These are phyloP conservation scores for Ferrisia virgata DNA, from an alignment of 2,888 invertebrate genomes.

Conservation along the genomic window DNA sequence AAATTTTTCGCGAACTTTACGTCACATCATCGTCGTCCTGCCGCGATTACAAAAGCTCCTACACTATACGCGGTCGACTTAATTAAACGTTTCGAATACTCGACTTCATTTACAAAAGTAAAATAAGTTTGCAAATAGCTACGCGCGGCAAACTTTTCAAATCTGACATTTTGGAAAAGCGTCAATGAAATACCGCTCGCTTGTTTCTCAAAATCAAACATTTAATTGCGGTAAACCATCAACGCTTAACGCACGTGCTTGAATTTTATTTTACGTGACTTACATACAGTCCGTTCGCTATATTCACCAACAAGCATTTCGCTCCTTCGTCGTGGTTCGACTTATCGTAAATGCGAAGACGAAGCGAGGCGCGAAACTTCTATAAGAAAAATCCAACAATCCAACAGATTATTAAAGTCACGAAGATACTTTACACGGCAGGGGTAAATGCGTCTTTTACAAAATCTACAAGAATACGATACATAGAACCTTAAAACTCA, in stretches of 20 bases:
- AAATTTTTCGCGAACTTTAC: conserved; percentile 7
- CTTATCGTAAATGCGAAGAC: neutral
- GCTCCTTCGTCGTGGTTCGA: neutral
- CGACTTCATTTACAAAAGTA: neutral
- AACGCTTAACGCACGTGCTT: conserved; percentile 35
- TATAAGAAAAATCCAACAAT: conserved; percentile 22
- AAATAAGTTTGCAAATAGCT: conserved; percentile 27
- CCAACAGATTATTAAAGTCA: conserved; percentile 28
- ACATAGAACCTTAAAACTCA: neutral
- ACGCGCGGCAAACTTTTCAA: conserved; percentile 16
- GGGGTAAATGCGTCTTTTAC: neutral
- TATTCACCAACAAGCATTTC: neutral
- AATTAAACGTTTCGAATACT: conserved; percentile 20
- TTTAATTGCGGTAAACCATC: conserved; percentile 38
- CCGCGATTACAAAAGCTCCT: neutral
- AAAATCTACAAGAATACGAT: neutral
- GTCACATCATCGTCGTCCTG: neutral
- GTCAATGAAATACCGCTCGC: conserved; percentile 32
- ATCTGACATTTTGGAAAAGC: conserved; percentile 25
- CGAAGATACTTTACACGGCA: neutral
- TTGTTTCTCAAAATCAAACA: conserved; percentile 39
- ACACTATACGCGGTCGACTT: neutral
- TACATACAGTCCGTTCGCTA: neutral
- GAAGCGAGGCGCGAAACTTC: conserved; percentile 18
- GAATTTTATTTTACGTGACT: conserved; percentile 38